Evolutionary conservation across 2,113 vertebrate species (phyloP), one percentile per base, ranked within the genome.

Genomic region (Sylvietta virens): DNA sequence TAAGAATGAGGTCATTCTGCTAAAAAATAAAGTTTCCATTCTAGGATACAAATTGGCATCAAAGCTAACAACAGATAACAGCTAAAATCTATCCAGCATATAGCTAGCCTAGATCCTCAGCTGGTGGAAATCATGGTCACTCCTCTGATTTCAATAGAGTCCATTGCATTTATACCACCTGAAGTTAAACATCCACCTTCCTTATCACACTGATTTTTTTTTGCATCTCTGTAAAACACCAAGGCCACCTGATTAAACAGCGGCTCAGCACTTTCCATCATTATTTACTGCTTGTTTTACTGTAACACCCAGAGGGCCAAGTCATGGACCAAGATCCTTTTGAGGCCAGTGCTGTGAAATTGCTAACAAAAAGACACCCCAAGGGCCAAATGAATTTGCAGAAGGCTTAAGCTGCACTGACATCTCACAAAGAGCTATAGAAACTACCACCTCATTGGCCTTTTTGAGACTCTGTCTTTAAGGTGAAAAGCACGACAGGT

Each of bases 11-110:
- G 44, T 91, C 5, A 5, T 67, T 86, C 35, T 30, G 35, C 50
- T 33, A 62, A 47, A 58, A 39, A 61, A 62, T 14, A 60, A 45
- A 20, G 17, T 81, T 96, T 62, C 64, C 78, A 18, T 83, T 82
- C 80, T 70, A 81, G 31, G 39, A 47, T 56, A 90, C 47, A 94
- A 93, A 80, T 87, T 47, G 66, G 11, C 26, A 78, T 83, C 62
- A 83, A 90, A 72, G 35, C 71, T 79, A 92, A 81, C 88, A 97
- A 82, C 69, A 92, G 72, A 67, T 84, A 96, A 61, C 54, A 79
- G 44, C 37, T 74, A 73, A 91, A 97, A 82, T 86, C 53, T 89
- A 37, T 83, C 65, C 44, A 88, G 10, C 65, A 17, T 39, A n/a
- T 42, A 91, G 65, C 73, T 73, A 69, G 15, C 74, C 67, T 60